Evolutionary conservation across 2,888 invertebrate genomes (phyloP).

Genomic region (Hirtodrosophila alboralis): DNA sequence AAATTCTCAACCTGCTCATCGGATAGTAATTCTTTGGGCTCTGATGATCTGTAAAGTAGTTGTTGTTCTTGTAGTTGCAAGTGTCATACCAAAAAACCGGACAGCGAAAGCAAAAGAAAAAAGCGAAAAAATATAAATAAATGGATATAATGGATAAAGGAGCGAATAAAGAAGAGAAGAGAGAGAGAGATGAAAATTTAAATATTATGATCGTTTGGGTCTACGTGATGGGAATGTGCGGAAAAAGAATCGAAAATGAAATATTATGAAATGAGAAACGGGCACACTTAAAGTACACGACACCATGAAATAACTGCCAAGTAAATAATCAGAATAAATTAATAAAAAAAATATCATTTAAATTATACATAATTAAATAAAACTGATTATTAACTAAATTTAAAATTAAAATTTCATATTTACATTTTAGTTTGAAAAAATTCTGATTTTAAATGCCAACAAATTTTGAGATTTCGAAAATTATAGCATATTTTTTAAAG

Average conservation of each 20-base stretch:
- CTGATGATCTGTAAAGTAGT: slow-evolving; percentile 79
- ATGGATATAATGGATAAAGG: slow-evolving; percentile 11
- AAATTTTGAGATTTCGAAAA: no score
- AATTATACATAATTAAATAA: no score
- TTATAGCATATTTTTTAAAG: no score
- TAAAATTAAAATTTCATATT: no score
- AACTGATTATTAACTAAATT: no score
- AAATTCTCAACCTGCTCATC: slow-evolving; percentile 84
- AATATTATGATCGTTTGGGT: slow-evolving; percentile 1
- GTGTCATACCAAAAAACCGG: slow-evolving; percentile 23
- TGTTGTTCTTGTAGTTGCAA: slow-evolving; percentile 30
- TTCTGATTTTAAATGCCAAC: no score
- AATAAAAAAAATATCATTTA: no score
- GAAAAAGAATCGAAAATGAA: slow-evolving; percentile 9
- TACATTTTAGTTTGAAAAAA: no score
- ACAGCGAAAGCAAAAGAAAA: slow-evolving; percentile 17
- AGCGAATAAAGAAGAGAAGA: background rate
- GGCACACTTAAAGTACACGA: slow-evolving; percentile 25
- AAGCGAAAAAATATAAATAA: no score
- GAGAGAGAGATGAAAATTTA: background rate
- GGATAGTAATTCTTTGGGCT: slow-evolving; percentile 83
- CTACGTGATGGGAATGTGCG: slow-evolving; percentile 3
- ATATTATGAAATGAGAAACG: slow-evolving; percentile 18
- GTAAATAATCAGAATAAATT: background rate
- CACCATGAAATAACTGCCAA: slow-evolving; percentile 30